phyloP scores from a whole-genome alignment of 35 echinoderm and acorn worm genomes.

The Ptychodera flava region DNA sequence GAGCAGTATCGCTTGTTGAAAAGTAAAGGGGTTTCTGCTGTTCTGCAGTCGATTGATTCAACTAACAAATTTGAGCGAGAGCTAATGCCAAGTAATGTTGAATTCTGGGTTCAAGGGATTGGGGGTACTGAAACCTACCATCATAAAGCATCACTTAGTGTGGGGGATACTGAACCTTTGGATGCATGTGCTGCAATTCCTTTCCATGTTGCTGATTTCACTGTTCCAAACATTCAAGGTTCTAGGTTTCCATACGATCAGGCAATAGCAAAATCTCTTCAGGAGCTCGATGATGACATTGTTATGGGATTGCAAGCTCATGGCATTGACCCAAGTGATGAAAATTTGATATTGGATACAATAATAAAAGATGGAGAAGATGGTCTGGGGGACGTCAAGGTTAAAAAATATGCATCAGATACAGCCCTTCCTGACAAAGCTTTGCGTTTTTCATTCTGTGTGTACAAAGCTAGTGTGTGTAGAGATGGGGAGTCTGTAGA shows the following conservation, averaged over 20 bases:
- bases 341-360: too few species aligned
- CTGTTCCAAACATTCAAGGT: constrained; percentile 33
- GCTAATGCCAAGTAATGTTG: too few species aligned
- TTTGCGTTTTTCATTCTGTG: constrained; percentile 28
- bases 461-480: constrained; percentile 3
- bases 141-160: too few species aligned
- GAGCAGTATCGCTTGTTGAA: too few species aligned
- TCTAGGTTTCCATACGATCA: constrained; percentile 16
- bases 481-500: neutral
- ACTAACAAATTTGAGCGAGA: too few species aligned
- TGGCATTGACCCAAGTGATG: constrained; percentile 14
- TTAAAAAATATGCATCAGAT: constrained; percentile 2
- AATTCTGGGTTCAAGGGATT: too few species aligned
- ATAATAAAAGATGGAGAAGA: constrained; percentile 42
- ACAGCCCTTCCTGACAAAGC: constrained; percentile 40
- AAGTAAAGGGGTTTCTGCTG: too few species aligned
- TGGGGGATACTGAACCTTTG: too few species aligned
- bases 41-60: too few species aligned
- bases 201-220: constrained; percentile 8
- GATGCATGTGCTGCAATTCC: too few species aligned
- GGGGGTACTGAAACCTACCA: too few species aligned
- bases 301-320: neutral
- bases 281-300: constrained; percentile 34
- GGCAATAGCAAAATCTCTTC: constrained; percentile 32
- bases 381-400: constrained; percentile 39